phyloP scores from a whole-genome alignment of 2,888 invertebrate species.

The Drosophila gaucha region DNA sequence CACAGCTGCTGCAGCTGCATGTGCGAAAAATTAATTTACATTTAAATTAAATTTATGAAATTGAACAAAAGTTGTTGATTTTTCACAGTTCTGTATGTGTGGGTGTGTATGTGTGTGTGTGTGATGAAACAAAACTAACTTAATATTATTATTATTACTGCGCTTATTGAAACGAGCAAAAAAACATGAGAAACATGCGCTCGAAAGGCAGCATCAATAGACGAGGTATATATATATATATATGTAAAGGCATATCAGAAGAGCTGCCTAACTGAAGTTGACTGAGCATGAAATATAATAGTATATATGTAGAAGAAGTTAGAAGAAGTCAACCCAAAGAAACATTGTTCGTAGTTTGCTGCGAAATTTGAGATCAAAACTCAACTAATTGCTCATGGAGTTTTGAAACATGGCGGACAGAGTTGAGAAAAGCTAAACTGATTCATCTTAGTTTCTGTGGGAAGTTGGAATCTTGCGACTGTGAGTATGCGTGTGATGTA shows the following conservation, averaged over 20 bases:
- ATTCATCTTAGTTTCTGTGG: too few species aligned
- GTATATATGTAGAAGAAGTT: too few species aligned
- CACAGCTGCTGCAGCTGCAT: conserved; percentile 10
- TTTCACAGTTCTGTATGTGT: conserved; percentile 10
- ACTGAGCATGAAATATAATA: too few species aligned
- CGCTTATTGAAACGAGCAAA: conserved; percentile 35
- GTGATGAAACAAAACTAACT: conserved; percentile 41
- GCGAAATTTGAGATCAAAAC: too few species aligned
- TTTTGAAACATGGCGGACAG: too few species aligned
- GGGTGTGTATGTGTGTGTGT: neutral
- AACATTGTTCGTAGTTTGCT: too few species aligned
- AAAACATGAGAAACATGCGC: conserved; percentile 22
- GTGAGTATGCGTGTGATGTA: too few species aligned
- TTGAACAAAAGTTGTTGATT: conserved; percentile 49
- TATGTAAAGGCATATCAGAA: neutral
- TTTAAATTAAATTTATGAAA: conserved; percentile 63
- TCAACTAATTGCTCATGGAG: too few species aligned
- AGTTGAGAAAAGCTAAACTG: too few species aligned
- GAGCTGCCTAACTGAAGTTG: neutral
- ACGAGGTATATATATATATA: conserved; percentile 6
- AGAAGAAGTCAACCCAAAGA: too few species aligned
- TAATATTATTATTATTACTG: conserved; percentile 23
- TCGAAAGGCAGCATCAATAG: conserved; percentile 1
- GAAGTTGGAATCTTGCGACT: too few species aligned
- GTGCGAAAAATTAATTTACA: conserved; percentile 65